A percentile compares a stretch with the other conserved stretches of the same genome.
Conservation (phyloP, 2,113 vertebrate species). For the Cnemophilus loriae region DNA sequence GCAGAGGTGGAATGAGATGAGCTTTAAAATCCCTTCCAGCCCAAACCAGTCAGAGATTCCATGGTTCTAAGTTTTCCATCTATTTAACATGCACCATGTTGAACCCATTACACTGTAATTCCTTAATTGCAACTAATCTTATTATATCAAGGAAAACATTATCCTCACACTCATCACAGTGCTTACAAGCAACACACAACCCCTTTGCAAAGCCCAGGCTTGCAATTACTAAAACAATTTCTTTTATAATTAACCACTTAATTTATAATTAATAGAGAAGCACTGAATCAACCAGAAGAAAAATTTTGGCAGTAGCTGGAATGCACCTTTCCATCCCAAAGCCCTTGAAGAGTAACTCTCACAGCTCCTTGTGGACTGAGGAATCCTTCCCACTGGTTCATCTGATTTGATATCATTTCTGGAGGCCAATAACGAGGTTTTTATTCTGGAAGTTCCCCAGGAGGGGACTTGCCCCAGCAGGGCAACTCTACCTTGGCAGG, state of each 20-base stretch:
- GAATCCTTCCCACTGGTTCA: background rate
- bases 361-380: background rate
- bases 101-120: background rate
- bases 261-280: background rate
- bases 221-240: background rate
- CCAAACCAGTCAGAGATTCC: background rate
- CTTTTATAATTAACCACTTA: background rate
- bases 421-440: background rate
- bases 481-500: background rate
- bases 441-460: background rate
- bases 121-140: background rate
- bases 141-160: background rate
- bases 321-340: background rate
- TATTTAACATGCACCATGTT: background rate
- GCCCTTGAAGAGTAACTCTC: background rate
- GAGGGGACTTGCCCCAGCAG: background rate
- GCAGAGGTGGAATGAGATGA: fast-evolving
- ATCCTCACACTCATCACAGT: background rate
- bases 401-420: background rate
- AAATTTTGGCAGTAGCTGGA: background rate
- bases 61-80: background rate
- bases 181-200: background rate
- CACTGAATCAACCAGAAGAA: background rate
- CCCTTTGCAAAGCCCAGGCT: background rate
- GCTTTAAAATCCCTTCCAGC: background rate